Percentiles rank a stretch among this genome's conserved stretches.
These are phyloP conservation scores for Lutraria lutraria DNA, from an alignment of 2,888 invertebrate species.

Conservation along the genomic window DNA sequence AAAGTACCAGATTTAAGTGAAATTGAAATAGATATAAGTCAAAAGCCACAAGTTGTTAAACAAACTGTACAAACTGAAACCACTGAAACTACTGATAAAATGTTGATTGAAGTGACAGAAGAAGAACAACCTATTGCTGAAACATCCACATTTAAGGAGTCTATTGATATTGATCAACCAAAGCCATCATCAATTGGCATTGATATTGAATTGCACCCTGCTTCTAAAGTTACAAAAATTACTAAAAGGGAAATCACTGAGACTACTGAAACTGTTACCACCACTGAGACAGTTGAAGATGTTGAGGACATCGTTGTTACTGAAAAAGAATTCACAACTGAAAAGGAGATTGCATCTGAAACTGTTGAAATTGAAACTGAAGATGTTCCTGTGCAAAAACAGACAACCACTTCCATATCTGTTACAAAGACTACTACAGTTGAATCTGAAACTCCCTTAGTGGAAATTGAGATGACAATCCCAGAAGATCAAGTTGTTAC, in stretches of 20 bases:
- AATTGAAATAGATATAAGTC: constrained; percentile 21
- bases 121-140: constrained; percentile 30
- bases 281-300: constrained; percentile 33
- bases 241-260: constrained; percentile 39
- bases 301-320: constrained; percentile 41
- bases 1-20: constrained; percentile 7
- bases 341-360: constrained; percentile 33
- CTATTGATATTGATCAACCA: constrained; percentile 47
- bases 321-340: constrained; percentile 47
- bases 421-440: neutral
- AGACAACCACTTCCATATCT: neutral
- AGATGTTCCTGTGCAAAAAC: neutral
- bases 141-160: constrained; percentile 46
- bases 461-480: constrained; percentile 32
- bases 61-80: neutral
- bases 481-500: constrained; percentile 13
- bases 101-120: constrained; percentile 26
- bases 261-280: constrained; percentile 31
- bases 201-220: constrained; percentile 27
- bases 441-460: neutral
- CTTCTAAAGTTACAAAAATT: constrained; percentile 22
- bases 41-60: neutral
- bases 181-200: constrained; percentile 44
- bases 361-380: constrained; percentile 13
- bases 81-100: constrained; percentile 12